Evolutionary conservation across 2,888 invertebrate species (phyloP), one percentile per base, ranked within the genome.

Genomic region (Drosophila rubida): DNA sequence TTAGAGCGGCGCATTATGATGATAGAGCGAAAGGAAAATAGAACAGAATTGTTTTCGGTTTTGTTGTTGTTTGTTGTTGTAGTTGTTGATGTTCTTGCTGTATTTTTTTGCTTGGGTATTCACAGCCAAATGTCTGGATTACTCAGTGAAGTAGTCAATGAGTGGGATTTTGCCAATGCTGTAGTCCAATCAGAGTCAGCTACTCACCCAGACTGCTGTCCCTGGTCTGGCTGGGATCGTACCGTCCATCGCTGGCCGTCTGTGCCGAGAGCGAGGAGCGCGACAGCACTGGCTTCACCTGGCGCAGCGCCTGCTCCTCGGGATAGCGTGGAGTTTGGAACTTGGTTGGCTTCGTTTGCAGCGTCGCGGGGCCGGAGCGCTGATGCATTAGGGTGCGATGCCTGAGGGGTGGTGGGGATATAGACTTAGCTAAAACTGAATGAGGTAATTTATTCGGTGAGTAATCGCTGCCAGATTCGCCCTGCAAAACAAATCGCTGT

Each of bases 381-480:
- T 92, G 92, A 70, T 91, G 91, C 77, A 91, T 90, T 66, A 92
- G 88, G 55, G 90, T 90, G 78, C 92, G 91, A 89, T 92, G 92
- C 83, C 92, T 91, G 75, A 91, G 90, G 77, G 92, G 91, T 90
- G 92, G 92, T 89, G 92, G 92, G 89, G 92, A 92, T 87, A 92
- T 89, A 82, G 92, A 92, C 84, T 92, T 92, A 73, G 91, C 90
- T 89, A 91, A 88, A 88, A 90, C 87, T 83, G 90, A 90, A 89
- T 91, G 92, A 90, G 92, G 92, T 91, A 92, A 89, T 91, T 92
- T 92, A 89, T 92, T 92, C 89, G 94, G 94, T 90, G 94, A 94
- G 88, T 94, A 94, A 91, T 94, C 94, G 91, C 94, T 94, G 87
- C 94, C 94, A 77, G 94, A 94, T 92, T 94, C 94, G 87, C 94